Evolutionary conservation across 2,888 invertebrate species (phyloP).

Genomic region (Aleiodes leptofemur): DNA sequence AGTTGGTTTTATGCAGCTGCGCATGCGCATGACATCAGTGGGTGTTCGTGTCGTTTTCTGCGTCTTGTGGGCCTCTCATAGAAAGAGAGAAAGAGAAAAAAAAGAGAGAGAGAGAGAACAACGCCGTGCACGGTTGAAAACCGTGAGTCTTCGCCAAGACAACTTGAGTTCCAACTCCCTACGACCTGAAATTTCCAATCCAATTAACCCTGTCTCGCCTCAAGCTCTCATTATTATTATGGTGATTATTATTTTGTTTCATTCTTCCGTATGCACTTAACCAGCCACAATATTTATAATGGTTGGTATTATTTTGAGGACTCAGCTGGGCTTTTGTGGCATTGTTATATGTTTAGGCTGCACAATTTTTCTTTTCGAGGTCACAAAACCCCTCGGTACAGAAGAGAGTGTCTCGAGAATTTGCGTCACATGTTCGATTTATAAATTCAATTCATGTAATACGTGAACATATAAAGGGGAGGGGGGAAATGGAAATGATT

Average conservation of each 20-base stretch:
- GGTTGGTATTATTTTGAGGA: not conserved
- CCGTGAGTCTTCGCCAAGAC: conserved; percentile 24
- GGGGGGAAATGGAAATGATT: too few relatives aligned
- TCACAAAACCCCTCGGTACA: conserved; percentile 51
- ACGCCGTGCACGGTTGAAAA: conserved; percentile 17
- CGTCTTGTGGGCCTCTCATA: conserved; percentile 40
- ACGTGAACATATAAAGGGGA: not conserved
- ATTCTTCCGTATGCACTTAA: not conserved
- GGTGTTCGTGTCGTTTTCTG: conserved; percentile 49
- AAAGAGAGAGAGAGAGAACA: conserved; percentile 34
- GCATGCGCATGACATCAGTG: conserved; percentile 57
- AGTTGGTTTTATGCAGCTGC: conserved; percentile 33
- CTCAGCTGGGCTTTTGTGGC: conserved; percentile 19
- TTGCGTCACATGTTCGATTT: not conserved
- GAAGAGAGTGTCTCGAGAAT: conserved; percentile 54
- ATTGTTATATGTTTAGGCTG: conserved; percentile 38
- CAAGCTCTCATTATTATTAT: conserved; percentile 22
- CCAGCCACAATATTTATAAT: conserved; percentile 24
- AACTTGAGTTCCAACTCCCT: conserved; percentile 52
- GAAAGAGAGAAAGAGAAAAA: conserved; percentile 33
- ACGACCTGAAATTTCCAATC: conserved; percentile 58
- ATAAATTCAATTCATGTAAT: not conserved
- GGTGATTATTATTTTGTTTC: conserved; percentile 19
- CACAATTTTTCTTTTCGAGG: conserved; percentile 8
- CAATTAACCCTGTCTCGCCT: conserved; percentile 56